Percentiles rank a stretch among this genome's conserved stretches.
phyloP scores from a whole-genome alignment of 23 tunicate species.

The Trididemnum nubilum region DNA sequence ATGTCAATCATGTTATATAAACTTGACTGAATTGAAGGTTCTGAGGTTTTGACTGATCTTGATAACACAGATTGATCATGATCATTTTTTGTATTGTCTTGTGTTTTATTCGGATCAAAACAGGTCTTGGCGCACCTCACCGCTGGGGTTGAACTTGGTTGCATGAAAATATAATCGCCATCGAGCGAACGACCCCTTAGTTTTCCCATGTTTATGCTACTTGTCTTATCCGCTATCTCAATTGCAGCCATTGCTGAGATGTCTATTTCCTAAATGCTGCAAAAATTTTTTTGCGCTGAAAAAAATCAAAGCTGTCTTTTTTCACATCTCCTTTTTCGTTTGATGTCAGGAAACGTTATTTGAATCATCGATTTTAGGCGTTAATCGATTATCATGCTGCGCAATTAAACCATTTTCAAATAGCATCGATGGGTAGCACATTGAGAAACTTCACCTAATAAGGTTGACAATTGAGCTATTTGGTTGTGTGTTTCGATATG shows the following conservation, averaged over 20 bases:
- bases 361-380: background rate
- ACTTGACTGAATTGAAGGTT: no score
- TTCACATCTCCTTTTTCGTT: background rate
- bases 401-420: background rate
- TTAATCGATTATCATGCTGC: background rate
- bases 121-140: background rate
- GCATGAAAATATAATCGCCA: conserved; percentile 9
- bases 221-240: no score
- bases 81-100: background rate
- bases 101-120: background rate
- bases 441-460: background rate
- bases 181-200: conserved; percentile 12
- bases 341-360: background rate
- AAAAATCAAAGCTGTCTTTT: background rate
- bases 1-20: conserved; percentile 8
- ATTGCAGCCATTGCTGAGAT: no score
- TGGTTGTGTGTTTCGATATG: background rate
- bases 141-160: background rate
- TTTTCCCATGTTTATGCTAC: background rate
- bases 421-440: background rate
- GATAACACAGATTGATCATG: background rate
- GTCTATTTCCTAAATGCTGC: background rate
- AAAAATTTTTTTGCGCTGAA: background rate
- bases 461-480: background rate
- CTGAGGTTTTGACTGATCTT: background rate